phyloP scores from a whole-genome alignment of 2,797 vertebrate species.

The Onychomys arenicola region DNA sequence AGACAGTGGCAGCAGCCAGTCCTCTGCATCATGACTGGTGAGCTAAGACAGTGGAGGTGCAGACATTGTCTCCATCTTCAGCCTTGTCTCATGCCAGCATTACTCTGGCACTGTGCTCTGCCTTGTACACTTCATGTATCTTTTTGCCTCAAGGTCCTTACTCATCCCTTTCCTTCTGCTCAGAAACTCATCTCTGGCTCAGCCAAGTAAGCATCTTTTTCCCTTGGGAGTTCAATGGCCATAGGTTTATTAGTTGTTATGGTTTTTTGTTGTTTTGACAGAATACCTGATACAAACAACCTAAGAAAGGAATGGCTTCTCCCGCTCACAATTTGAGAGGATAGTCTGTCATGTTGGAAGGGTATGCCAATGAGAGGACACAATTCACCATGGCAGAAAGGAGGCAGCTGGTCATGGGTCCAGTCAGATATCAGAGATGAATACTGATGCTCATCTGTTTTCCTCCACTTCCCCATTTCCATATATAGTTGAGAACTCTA shows the following conservation, averaged over 20 bases:
- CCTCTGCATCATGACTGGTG: rapidly evolving
- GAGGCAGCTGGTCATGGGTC: not conserved
- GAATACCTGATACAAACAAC: not conserved
- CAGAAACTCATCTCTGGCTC: not conserved
- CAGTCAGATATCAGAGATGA: not conserved
- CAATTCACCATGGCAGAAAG: not conserved
- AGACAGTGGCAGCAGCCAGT: not conserved
- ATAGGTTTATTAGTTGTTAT: not conserved
- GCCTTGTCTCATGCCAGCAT: not conserved
- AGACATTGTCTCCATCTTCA: not conserved
- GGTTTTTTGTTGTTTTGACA: not conserved
- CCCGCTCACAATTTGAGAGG: not conserved
- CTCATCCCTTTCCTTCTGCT: not conserved
- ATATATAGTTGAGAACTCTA: not conserved
- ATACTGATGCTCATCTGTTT: not conserved
- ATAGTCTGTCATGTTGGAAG: not conserved
- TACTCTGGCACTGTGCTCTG: too few relatives aligned
- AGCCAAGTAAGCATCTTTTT: not conserved
- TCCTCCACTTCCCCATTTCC: not conserved
- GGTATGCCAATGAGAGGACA: not conserved
- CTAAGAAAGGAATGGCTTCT: not conserved
- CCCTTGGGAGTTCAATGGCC: not conserved
- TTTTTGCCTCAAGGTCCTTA: not conserved
- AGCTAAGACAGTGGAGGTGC: not conserved
- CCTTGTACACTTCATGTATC: rapidly evolving